Base-by-base conservation (phyloP, 1,140 invertebrate species). In the Dendroctonus ponderosae region DNA sequence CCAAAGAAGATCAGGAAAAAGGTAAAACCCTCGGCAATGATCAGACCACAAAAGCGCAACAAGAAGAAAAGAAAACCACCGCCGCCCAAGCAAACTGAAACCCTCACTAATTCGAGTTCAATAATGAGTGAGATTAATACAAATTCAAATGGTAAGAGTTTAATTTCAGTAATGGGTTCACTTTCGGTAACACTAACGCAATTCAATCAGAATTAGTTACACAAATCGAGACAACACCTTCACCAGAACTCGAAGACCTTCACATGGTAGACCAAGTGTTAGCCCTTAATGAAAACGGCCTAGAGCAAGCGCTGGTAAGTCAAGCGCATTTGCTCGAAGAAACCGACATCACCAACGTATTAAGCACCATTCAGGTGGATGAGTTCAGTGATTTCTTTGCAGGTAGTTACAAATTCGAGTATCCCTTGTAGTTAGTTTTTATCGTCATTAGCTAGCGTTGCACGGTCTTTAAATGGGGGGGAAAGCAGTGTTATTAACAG, bases 351-450 rank as follows among this genome's bases (percentile, higher is more conserved):
- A 91, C 90, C 57, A 93, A 91, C 74, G 92, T 95, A 41, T 85
- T 95, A 52, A 93, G 91, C 79, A 92, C 92, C 75, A 88, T 95
- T 74, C 91, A 92, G 61, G 89, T 92, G 70, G 92, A 95, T 82
- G 92, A 93, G 74, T 94, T 97, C 78, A 92, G 89, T 77, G 93
- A 96, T 77, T 85, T 96, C 62, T 94, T 96, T 79, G 86, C 85
- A 72, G 86, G 87, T 89, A 83, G 14, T 48, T 11, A n/a, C 46
- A 48, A 5, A 48, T 48, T 48, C 14, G 11, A 6, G 11, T 48
- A 14, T 5, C 5, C 11, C 46, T 48, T n/a, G 14, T 48, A 7
- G 46, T 48, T 48, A n/a, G 7, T 26, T 26, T 26, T 26, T 26
- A 26, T 26, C 26, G 26, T 26, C 26, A 26, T 26, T 26, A 26